These are phyloP conservation scores for Rachycentron canadum DNA, from an alignment of 2,797 vertebrate species.

Conservation along the genomic window DNA sequence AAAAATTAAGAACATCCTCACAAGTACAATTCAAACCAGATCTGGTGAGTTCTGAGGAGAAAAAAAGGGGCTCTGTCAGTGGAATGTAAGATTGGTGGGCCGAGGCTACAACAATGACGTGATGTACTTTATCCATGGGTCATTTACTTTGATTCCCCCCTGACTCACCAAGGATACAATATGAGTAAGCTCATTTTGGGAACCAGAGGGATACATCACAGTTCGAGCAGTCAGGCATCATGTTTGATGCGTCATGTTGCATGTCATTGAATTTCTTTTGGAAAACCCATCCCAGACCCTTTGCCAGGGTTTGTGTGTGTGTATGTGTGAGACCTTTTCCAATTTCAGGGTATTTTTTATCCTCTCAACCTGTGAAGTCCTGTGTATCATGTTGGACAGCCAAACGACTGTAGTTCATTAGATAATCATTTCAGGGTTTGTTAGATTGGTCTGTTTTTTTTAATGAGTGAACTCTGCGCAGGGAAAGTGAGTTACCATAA, in stretches of 20 bases:
- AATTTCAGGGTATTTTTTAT: constrained; percentile 57
- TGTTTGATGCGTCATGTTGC: constrained; percentile 63
- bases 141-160: constrained; percentile 68
- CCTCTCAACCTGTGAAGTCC: constrained; percentile 43
- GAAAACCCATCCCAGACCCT: constrained; percentile 37
- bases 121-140: constrained; percentile 69
- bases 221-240: constrained; percentile 52
- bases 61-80: constrained; percentile 25
- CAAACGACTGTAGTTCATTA: constrained; percentile 42
- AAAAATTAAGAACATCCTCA: constrained; percentile 19
- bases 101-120: constrained; percentile 64
- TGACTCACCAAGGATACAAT: constrained; percentile 62
- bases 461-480: constrained; percentile 44
- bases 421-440: constrained; percentile 45
- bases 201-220: constrained; percentile 58
- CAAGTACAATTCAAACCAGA: constrained; percentile 24
- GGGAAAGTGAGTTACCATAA: constrained; percentile 34
- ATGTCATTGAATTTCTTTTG: constrained; percentile 58
- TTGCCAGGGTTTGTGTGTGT: constrained; percentile 29
- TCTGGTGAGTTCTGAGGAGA: constrained; percentile 19
- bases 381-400: constrained; percentile 59
- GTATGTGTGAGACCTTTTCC: constrained; percentile 32
- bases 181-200: constrained; percentile 69
- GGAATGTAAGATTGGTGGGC: constrained; percentile 59
- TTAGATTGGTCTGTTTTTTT: constrained; percentile 34